Evolutionary conservation across 2,888 invertebrate species (phyloP), one percentile per base, ranked within the genome.

Genomic region (Aporophyla nigra): DNA sequence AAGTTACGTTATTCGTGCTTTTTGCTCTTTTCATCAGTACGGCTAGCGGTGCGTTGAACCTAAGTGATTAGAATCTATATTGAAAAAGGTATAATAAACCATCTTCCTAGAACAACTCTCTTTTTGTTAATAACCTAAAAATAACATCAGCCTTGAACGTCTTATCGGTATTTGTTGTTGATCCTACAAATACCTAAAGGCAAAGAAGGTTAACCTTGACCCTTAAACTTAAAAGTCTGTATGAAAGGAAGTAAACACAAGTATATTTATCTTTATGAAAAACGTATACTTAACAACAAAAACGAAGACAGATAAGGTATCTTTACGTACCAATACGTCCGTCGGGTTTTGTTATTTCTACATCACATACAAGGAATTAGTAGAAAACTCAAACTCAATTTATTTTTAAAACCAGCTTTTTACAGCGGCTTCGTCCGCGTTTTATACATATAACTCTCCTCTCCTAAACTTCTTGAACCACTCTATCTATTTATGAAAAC

Each of bases 101-200:
- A 46, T 63, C 14, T 49, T 51, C 27, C 66, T n/a, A 53, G 21
- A 67, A 9, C 24, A 66, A n/a, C 9, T 19, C 10, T 53, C 3
- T n/a, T 53, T 33, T 53, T 3, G 53, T 53, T 6, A 10, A 10
- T 51, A 19, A 21, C 19, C 62, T 49, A 51, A 51, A 40, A 33
- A 67, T n/a, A 63, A 53, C 51, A 7, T 40, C 0, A 53, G 14
- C 24, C 19, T 54, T 66, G 16, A 4, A 21, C 10, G 9, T 19
- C 21, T 51, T 71, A 59, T 43, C 58, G 43, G 16, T 61, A 21
- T 59, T 66, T 66, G 10, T 49, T 61, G 59, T 76, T 66, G 16
- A 74, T 61, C 21, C 21, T 61, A 59, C 9, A 46, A 74, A 66
- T 49, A 67, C 27, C 2, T 27, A n/a, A 62, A 43, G 16, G 16